Conservation (phyloP, 1,140 invertebrate species). For the Lanistes nyassanus region DNA sequence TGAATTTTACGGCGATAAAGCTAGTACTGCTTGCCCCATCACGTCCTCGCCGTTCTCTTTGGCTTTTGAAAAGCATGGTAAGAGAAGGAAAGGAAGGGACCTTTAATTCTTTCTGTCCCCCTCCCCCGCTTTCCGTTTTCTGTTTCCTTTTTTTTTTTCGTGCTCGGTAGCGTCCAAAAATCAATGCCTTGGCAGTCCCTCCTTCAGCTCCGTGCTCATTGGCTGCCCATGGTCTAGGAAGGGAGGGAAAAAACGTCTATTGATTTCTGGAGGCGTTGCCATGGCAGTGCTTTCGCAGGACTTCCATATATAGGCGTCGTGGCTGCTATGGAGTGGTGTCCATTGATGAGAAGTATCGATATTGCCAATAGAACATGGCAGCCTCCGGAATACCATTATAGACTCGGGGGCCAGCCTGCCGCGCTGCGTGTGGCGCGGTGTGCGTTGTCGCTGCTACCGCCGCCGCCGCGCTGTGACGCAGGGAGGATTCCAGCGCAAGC, state of each 20-base stretch:
- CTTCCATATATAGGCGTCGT: constrained; percentile 27
- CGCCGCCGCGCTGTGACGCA: background rate
- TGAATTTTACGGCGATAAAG: too few relatives aligned
- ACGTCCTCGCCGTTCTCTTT: too few relatives aligned
- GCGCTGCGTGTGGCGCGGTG: too few relatives aligned
- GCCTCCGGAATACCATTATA: constrained; percentile 22
- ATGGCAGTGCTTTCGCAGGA: constrained; percentile 26
- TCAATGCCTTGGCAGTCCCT: constrained; percentile 9
- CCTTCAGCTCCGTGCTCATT: background rate
- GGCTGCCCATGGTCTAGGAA: constrained; percentile 11
- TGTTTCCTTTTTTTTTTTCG: background rate
- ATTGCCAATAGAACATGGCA: constrained; percentile 26
- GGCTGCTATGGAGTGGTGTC: constrained; percentile 9
- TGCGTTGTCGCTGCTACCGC: too few relatives aligned
- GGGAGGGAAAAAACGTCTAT: background rate
- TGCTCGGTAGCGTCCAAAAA: constrained; percentile 1
- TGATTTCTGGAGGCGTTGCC: constrained; percentile 14
- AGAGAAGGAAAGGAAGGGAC: background rate
- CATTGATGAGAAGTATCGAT: constrained; percentile 27
- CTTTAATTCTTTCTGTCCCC: background rate
- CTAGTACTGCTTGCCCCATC: too few relatives aligned
- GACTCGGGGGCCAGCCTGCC: background rate
- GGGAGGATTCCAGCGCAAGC: constrained; percentile 1
- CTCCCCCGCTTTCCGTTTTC: background rate
- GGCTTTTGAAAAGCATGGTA: too few relatives aligned